A percentile compares a stretch with the other conserved stretches of the same genome.
Evolutionary conservation across 2,888 invertebrate species (phyloP).

Genomic region (Agelastica alni): DNA sequence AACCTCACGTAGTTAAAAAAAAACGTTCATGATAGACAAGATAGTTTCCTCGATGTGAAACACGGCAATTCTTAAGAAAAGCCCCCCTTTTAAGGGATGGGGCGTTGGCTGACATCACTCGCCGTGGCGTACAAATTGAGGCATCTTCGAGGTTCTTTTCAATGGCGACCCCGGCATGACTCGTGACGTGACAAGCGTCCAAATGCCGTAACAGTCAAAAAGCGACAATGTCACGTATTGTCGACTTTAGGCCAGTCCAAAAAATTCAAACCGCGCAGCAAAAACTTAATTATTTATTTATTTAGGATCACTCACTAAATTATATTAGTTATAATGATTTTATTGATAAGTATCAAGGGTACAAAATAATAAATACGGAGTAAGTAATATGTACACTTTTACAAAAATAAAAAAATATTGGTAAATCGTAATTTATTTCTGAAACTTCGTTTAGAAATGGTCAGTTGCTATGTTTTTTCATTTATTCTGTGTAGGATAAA

Average conservation of each 20-base stretch:
- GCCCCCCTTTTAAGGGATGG: slow-evolving; percentile 1
- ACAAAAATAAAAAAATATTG: too few species aligned
- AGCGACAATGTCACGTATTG: slow-evolving; percentile 33
- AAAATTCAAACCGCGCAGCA: neutral
- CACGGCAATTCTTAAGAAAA: slow-evolving; percentile 6
- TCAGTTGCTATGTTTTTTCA: too few species aligned
- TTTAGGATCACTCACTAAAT: too few species aligned
- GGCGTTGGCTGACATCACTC: slow-evolving; percentile 1
- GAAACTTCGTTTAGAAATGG: too few species aligned
- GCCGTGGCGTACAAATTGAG: slow-evolving; percentile 51
- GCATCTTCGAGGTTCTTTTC: slow-evolving; percentile 51
- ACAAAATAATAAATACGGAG: too few species aligned
- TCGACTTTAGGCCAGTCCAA: slow-evolving; percentile 28
- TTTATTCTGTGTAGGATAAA: too few species aligned
- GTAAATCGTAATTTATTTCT: too few species aligned
- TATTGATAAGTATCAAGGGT: too few species aligned
- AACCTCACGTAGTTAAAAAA: too few species aligned
- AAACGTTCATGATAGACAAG: neutral
- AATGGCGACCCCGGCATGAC: slow-evolving; percentile 50
- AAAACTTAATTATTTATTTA: too few species aligned
- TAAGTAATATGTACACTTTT: too few species aligned
- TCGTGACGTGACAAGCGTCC: slow-evolving; percentile 51
- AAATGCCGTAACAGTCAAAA: slow-evolving; percentile 35
- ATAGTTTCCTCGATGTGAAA: slow-evolving; percentile 8
- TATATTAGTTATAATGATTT: too few species aligned